Conservation (phyloP, 2,888 invertebrate genomes). For the Noctua janthe region DNA sequence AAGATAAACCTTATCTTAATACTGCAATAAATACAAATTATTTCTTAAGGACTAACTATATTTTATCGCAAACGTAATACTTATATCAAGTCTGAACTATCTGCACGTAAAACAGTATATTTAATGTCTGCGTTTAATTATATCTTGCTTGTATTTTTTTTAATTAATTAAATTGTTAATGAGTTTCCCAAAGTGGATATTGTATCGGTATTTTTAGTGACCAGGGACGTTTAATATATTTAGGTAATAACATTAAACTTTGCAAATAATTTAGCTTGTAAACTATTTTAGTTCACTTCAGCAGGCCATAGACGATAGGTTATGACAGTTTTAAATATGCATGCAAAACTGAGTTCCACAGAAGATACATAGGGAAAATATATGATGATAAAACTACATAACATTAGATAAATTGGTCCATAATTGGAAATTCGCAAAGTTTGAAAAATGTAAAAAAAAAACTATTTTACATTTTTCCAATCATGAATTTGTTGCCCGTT, state of each 20-base stretch:
- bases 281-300: not conserved
- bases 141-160: conserved; percentile 38
- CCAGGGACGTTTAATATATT: not conserved
- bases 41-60: conserved; percentile 40
- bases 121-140: conserved; percentile 51
- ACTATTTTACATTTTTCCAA: too few species aligned
- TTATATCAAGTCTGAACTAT: conserved; percentile 33
- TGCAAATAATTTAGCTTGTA: not conserved
- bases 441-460: not conserved
- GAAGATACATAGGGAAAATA: not conserved
- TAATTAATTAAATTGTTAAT: conserved; percentile 57
- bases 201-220: conserved; percentile 22
- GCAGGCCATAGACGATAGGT: not conserved
- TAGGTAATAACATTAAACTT: not conserved
- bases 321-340: not conserved
- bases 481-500: too few species aligned
- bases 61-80: conserved; percentile 21
- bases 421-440: not conserved
- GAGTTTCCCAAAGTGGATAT: conserved; percentile 30
- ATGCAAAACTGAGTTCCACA: not conserved
- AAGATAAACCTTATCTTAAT: conserved; percentile 61
- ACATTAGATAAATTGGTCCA: not conserved
- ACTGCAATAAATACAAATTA: conserved; percentile 64
- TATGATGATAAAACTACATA: not conserved
- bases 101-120: conserved; percentile 37